Base-by-base conservation (phyloP, 2,113 vertebrate species). In the Corynorhinus townsendii region DNA sequence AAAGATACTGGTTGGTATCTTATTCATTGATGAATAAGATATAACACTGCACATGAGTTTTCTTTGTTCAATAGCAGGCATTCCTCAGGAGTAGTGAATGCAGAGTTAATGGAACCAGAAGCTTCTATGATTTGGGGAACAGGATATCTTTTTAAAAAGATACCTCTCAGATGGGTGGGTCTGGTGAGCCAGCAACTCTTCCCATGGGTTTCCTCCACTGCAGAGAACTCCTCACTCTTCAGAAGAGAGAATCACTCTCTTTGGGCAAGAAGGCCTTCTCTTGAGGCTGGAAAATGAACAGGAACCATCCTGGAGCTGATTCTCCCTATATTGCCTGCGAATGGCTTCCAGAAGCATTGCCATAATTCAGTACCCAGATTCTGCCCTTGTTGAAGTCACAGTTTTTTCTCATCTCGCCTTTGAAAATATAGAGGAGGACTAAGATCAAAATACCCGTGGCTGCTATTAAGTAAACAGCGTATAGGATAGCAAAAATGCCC, bases 401-500 rank as follows among this genome's bases (percentile, higher is more conserved):
- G 5, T 82, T 92, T 45, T 75, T 86, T 0, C 40, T 94, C 14
- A 56, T 66, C 8, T 90, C 92, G 6, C 45, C 24, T 87, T 83
- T 96, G 71, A 93, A 91, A 87, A 93, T n/a, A 90, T 28, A 66
- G 0, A 98, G 95, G 94, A 97, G 87, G 79, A 94, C 54, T 52
- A 96, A 68, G 71, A 98, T 0, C 45, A 97, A 97, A 96, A 97
- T 22, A 94, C 45, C 49, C 30, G 49, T 68, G 72, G 16, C 96
- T 73, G 0, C 38, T 33, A 0, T 96, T 19, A 97, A 8, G 26
- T 95, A 98, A 11, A 80, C 7, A 0, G 96, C 71, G 4, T 97
- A 98, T 1, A 98, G 26, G 28, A 96, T 3, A 40, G 92, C 97
- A 75, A 96, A 97, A 30, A 98, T n/a, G 62, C 69, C 90, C 14